Percentiles rank a stretch among this genome's conserved stretches.
phyloP scores from a whole-genome alignment of 35 echinoderm and acorn worm species.

The Hemicentrotus pulcherrimus region DNA sequence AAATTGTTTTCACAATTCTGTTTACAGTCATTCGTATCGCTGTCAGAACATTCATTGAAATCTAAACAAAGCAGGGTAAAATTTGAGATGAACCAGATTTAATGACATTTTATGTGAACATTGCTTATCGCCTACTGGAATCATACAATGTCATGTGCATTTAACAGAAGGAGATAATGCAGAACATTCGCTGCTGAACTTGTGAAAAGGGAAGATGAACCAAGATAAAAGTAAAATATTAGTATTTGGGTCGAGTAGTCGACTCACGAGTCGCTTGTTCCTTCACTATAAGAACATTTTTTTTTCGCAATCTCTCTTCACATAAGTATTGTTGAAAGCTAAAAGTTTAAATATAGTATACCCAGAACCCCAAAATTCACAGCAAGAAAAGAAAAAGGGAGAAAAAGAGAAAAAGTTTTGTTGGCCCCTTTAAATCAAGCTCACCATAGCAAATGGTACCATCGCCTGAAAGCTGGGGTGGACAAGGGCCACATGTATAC shows the following conservation, averaged over 20 bases:
- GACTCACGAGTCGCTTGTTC: neutral
- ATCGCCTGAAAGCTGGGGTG: slow-evolving; percentile 52
- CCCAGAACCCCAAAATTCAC: neutral
- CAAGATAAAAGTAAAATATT: no score
- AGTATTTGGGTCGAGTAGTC: no score
- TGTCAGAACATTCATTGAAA: neutral
- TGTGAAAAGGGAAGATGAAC: no score
- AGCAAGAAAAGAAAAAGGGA: neutral
- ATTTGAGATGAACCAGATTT: neutral
- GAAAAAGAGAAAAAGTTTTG: no score
- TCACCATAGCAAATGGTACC: slow-evolving; percentile 58
- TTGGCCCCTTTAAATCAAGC: neutral
- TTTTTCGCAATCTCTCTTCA: neutral
- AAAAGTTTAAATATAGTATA: neutral
- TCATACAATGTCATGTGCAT: no score
- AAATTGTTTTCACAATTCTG: neutral
- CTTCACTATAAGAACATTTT: no score
- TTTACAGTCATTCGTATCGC: neutral
- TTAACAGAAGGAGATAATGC: neutral
- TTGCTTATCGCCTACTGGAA: neutral
- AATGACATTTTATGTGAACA: neutral
- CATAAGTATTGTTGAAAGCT: neutral
- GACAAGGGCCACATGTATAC: slow-evolving; percentile 62
- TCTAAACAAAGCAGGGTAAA: neutral
- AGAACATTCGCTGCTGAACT: neutral